Evolutionary conservation across 2,113 vertebrate genomes (phyloP).

Genomic region (Geothlypis trichas): DNA sequence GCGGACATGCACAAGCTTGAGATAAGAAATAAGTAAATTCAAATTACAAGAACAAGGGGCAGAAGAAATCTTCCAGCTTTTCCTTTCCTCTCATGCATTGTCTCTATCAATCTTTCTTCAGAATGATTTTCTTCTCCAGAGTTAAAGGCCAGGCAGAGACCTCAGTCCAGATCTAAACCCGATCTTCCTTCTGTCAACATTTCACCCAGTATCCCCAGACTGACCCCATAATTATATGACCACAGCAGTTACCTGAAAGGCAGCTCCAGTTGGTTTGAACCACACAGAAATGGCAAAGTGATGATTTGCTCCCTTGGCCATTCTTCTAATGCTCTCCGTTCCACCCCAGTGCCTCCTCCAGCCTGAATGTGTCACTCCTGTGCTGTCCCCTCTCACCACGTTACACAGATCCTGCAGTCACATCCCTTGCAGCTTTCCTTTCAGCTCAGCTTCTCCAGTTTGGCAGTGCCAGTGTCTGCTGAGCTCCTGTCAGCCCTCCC

Average conservation of each 20-base stretch:
- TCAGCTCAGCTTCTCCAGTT: not conserved
- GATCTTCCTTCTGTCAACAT: not conserved
- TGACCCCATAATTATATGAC: not conserved
- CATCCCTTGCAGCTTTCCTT: fast-evolving
- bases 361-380: not conserved
- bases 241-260: not conserved
- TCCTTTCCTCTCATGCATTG: not conserved
- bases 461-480: not conserved
- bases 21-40: not conserved
- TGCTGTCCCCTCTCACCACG: not conserved
- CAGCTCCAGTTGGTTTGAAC: not conserved
- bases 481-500: not conserved
- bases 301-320: not conserved
- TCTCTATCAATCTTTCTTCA: not conserved
- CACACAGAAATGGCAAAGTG: not conserved
- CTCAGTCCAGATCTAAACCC: not conserved
- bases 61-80: not conserved
- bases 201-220: not conserved
- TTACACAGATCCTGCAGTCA: fast-evolving
- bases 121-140: not conserved
- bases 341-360: not conserved
- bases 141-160: not conserved
- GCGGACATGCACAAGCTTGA: not conserved
- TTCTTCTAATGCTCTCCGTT: not conserved
- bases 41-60: not conserved